Conservation (phyloP, 2,797 vertebrate species). For the Enteromius anoplus region DNA sequence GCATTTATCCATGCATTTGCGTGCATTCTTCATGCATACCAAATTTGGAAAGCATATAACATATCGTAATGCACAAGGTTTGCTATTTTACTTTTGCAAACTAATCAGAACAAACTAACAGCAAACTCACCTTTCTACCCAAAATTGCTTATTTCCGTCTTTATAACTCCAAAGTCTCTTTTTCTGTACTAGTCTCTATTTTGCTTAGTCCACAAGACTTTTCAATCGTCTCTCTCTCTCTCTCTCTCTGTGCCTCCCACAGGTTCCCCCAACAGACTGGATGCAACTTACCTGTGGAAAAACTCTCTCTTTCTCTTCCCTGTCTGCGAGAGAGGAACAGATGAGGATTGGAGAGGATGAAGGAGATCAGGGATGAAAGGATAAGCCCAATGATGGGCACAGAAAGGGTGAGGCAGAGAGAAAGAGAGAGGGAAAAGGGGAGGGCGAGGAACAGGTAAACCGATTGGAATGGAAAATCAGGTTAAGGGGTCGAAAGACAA, state of each 20-base stretch:
- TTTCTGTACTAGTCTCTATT: conserved; percentile 54
- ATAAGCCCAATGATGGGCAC: conserved; percentile 81
- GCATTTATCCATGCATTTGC: background rate
- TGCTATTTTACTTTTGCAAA: background rate
- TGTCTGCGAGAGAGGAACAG: conserved; percentile 70
- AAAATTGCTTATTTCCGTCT: conserved; percentile 44
- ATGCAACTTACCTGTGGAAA: conserved; percentile 67
- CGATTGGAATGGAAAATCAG: conserved; percentile 72
- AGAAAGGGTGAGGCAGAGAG: conserved; percentile 52
- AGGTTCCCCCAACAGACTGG: conserved; percentile 68
- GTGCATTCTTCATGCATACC: background rate
- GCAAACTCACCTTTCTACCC: conserved; percentile 67
- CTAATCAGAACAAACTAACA: background rate
- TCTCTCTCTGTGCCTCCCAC: conserved; percentile 55
- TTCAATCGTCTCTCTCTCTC: conserved; percentile 44
- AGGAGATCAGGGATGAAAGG: conserved; percentile 83
- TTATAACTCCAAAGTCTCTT: conserved; percentile 57
- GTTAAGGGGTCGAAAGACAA: conserved; percentile 74
- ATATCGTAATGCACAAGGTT: background rate
- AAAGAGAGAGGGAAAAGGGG: conserved; percentile 40
- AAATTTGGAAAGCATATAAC: background rate
- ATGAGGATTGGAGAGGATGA: conserved; percentile 83
- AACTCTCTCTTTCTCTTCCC: conserved; percentile 73
- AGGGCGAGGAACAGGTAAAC: conserved; percentile 63
- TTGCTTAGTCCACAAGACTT: conserved; percentile 60